Evolutionary conservation across 2,113 vertebrate genomes (phyloP), one percentile per base, ranked within the genome.

Genomic region (Amia ocellicauda): DNA sequence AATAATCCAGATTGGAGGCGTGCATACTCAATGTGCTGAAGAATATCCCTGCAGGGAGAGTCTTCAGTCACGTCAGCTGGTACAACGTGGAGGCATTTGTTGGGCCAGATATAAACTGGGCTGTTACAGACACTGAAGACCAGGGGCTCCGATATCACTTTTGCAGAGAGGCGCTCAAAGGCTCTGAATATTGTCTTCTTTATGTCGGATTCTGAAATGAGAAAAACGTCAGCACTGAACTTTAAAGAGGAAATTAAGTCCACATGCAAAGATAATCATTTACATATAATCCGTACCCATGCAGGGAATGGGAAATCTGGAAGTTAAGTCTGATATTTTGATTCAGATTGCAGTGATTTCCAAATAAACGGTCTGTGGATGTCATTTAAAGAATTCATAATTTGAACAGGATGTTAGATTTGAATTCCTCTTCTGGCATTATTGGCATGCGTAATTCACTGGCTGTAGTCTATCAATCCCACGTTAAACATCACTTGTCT

Each of bases 101-200:
- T 97, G 3, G 94, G 94, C 96, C 96, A 98, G 43, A 97, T 66
- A 3, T 94, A 88, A 26, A 97, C 60, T 1, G 91, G 73, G 70
- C 93, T 95, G 67, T 84, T 80, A 62, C 87, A 79, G 67, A 97
- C 70, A 45, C 80, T 78, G 22, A 98, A 78, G 13, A 96, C 91
- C 20, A 94, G 85, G 4, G 88, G 85, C 11, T 93, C 82, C 1
- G 93, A 96, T 60, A 88, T 91, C 45, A 96, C 81, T 67, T 89
- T 89, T 28, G 80, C 70, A n/a, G 78, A 81, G 43, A 98, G 87
- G 51, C 64, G 78, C 78, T 80, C 84, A 75, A 97, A 87, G 22
- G 88, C 81, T 66, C 83, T 89, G 3, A 86, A 88, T 66, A 98
- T 70, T 9, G 83, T 78, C 29, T 86, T 86, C 61, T 80, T 90